Base-by-base conservation (phyloP, 1,140 invertebrate species). In the Tribolium castaneum region DNA sequence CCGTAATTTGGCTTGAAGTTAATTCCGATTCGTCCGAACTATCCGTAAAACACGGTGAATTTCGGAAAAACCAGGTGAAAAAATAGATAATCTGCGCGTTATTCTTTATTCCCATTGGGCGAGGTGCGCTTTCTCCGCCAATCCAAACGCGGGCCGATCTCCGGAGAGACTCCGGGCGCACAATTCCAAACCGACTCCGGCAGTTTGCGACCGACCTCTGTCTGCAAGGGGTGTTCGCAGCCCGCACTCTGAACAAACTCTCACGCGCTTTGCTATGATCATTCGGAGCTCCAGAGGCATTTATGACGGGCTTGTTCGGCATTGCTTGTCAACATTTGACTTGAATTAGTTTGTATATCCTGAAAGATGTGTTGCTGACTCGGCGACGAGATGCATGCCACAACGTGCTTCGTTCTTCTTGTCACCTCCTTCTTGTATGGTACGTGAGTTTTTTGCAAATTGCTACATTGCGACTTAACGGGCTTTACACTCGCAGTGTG, bases 401-500 rank as follows among this genome's bases (percentile, higher is more conserved):
- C 78, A 51, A 80, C 80, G 76, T 82, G 80, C 77, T 74, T 71
- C 66, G 34, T 80, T 39, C 76, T 82, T 13, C 79, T 82, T 52
- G 77, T 79, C 70, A 80, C 81, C 45, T 74, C 77, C 51, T 79
- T 82, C 71, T 72, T 80, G 22, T 79, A 79, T 56, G 81, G 81
- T 82, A 82, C 59, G 74, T 80, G 56, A 78, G 77, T 74, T 80
- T 56, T 77, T 73, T 59, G 34, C 52, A 75, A 75, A 75, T 54
- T 25, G 34, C 9, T 39, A 12, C 12, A 35, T 66, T 66, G 34
- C 10, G 30, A 13, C 59, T 22, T 10, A 35, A 25, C 6, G 25
- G 6, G 54, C 25, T 6, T 30, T 30, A 30, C 25, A 30, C 25
- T 30, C 6, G 7, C 52, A 16, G 14, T 9, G 12, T 16, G 9